Evolutionary conservation across 2,888 invertebrate genomes (phyloP), one percentile per base, ranked within the genome.

Genomic region (Hypolimnas misippus): DNA sequence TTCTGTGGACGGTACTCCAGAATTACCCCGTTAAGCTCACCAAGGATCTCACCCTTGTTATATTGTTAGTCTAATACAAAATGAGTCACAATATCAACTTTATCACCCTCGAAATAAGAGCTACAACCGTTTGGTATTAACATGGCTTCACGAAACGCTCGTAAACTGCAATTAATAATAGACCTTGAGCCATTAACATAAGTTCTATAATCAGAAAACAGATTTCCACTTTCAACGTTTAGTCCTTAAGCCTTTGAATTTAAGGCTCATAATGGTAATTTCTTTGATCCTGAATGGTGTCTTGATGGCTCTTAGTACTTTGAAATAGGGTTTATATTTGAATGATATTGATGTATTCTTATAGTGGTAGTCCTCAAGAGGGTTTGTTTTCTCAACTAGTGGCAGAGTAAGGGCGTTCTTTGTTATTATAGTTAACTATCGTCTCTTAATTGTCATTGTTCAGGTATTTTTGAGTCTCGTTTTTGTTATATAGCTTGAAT

Each of bases 41-140:
- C 53, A 57, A 57, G 42, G 50, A 42, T 53, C 40, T 56, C 61
- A 53, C 61, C 61, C 64, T 64, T 49, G 57, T 57, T 61, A 61
- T 52, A 57, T 57, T 54, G 64, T 54, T 57, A 53, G 33, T 21
- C 8, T 40, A 60, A n/a, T n/a, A 49, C 50, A n/a, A n/a, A n/a
- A n/a, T n/a, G 21, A 35, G 38, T 16, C 14, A 16, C 40, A 25
- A 51, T n/a, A 17, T 10, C 17, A 44, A 29, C 17, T 31, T 40
- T 25, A 44, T 42, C 10, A 21, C 40, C 17, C 10, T 40, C n/a
- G 4, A 1, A 58, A 35, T 63, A 63, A 59, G 58, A 35, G 21
- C 25, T 16, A 44, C 33, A 58, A 5, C 58, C 3, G 29, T 19
- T 42, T 51, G 16, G 6, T 21, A 50, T n/a, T 40, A 21, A 51